Evolutionary conservation across 2,113 vertebrate genomes (phyloP).

Genomic region (Larimichthys crocea): DNA sequence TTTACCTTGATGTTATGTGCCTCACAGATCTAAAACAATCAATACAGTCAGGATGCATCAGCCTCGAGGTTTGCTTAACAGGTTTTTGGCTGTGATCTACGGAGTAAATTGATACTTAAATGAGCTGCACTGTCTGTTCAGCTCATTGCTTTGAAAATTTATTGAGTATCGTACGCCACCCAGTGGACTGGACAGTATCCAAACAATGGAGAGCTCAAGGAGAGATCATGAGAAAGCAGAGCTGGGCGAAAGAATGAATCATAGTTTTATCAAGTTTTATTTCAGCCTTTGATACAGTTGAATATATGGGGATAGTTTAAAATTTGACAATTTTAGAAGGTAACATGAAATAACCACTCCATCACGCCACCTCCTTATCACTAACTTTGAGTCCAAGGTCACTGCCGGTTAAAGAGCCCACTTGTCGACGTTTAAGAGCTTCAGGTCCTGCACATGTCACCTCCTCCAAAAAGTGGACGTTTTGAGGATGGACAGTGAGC

Average conservation of each 20-base stretch:
- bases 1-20: background rate
- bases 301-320: background rate
- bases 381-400: slow-evolving; percentile 41
- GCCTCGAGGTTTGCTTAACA: background rate
- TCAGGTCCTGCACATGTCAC: slow-evolving; percentile 78
- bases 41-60: background rate
- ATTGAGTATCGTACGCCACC: slow-evolving; percentile 37
- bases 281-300: background rate
- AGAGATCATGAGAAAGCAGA: background rate
- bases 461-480: slow-evolving; percentile 49
- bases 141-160: background rate
- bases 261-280: slow-evolving; percentile 17
- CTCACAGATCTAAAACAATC: background rate
- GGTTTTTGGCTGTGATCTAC: background rate
- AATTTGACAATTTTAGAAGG: background rate
- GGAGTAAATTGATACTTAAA: background rate
- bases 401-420: slow-evolving; percentile 47
- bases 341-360: background rate
- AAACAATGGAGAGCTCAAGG: background rate
- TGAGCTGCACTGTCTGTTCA: slow-evolving; percentile 1
- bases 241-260: background rate
- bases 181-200: slow-evolving; percentile 52
- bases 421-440: slow-evolving; percentile 28
- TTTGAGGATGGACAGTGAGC: slow-evolving; percentile 61
- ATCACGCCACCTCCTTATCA: background rate